These are phyloP conservation scores for Gambusia yucatana DNA, from an alignment of 2,797 vertebrate genomes.

Conservation along the genomic window DNA sequence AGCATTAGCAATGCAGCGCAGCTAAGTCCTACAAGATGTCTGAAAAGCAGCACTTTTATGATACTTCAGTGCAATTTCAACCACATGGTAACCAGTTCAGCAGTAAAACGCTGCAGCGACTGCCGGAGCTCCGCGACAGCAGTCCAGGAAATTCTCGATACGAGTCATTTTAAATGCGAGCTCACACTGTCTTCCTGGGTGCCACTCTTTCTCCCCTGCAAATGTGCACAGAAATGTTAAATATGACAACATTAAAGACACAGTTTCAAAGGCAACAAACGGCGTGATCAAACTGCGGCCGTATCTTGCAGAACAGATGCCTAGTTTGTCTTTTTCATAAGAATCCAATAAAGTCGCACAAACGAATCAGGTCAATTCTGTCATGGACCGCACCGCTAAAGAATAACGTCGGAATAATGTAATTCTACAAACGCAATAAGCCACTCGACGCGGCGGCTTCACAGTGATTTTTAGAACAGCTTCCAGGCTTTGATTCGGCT, in stretches of 20 bases:
- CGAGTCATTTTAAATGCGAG: background rate
- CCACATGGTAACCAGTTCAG: background rate
- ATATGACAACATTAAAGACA: background rate
- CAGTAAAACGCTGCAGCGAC: background rate
- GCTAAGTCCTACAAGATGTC: background rate
- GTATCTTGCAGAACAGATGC: constrained; percentile 16
- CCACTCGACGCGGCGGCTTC: constrained; percentile 62
- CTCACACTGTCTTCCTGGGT: background rate
- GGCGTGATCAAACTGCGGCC: constrained; percentile 20
- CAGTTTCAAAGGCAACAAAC: constrained; percentile 16
- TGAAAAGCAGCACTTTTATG: background rate
- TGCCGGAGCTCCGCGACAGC: background rate
- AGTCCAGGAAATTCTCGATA: background rate
- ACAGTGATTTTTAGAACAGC: constrained; percentile 58
- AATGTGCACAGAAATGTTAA: background rate
- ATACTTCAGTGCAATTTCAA: background rate
- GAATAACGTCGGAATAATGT: constrained; percentile 65
- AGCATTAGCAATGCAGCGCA: background rate
- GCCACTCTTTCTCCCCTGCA: background rate
- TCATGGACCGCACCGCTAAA: constrained; percentile 40
- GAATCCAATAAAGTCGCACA: constrained; percentile 40
- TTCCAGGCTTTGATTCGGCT: constrained; percentile 59
- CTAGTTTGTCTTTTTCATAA: constrained; percentile 38
- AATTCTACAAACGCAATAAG: constrained; percentile 63
- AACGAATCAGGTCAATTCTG: constrained; percentile 51